Conservation (phyloP, 2,888 invertebrate genomes). For the Athalia rosae region DNA sequence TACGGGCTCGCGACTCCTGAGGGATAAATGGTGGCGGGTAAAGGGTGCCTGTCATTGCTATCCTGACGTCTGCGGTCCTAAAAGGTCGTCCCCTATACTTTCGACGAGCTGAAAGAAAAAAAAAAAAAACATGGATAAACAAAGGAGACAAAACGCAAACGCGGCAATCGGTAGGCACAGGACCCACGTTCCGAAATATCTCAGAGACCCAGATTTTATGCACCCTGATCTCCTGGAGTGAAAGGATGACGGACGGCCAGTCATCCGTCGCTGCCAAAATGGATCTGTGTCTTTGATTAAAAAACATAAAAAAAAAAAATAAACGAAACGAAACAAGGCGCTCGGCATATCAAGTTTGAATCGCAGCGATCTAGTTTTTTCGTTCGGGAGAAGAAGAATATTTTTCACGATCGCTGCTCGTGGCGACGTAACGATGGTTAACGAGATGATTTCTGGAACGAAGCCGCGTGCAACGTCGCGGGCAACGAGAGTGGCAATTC, state of each 20-base stretch:
- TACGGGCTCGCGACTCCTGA: background rate
- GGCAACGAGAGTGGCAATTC: conserved; percentile 39
- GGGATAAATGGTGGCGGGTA: conserved; percentile 8
- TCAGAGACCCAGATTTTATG: background rate
- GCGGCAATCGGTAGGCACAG: background rate
- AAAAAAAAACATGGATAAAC: background rate
- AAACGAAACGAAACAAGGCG: no score
- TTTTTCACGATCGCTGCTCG: background rate
- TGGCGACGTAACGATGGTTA: background rate
- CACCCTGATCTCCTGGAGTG: no score
- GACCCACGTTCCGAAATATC: background rate
- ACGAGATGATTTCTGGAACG: background rate
- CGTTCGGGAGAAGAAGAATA: no score
- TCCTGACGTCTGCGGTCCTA: conserved; percentile 28
- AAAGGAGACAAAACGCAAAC: background rate
- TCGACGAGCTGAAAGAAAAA: background rate
- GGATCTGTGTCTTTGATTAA: no score
- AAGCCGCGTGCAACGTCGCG: background rate
- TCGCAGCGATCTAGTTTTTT: no score
- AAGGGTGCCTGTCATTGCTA: conserved; percentile 31
- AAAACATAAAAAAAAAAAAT: no score
- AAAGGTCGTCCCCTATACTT: conserved; percentile 37
- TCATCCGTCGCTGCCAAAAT: no score
- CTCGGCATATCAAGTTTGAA: background rate
- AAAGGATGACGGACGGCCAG: no score